Conservation (phyloP, 1,140 invertebrate genomes). For the Trypoxylus dichotomus region DNA sequence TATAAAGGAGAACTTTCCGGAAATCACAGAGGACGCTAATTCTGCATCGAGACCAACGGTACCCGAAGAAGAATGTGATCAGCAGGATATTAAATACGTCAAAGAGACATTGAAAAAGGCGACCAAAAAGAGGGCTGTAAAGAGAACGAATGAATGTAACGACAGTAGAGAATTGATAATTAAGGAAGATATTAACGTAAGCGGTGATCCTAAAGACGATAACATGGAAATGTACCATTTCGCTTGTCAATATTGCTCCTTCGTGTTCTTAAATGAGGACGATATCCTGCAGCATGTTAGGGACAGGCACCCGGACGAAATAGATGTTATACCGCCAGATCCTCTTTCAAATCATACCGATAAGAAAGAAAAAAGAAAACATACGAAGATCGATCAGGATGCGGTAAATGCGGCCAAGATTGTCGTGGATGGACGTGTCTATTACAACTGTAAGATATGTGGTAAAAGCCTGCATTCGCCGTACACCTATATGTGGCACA, state of each 20-base stretch:
- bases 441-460: slow-evolving; percentile 62
- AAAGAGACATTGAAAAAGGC: not conserved
- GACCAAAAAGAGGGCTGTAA: not conserved
- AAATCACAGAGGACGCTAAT: not conserved
- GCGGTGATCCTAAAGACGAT: not conserved
- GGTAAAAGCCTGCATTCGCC: slow-evolving; percentile 62
- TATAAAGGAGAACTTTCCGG: not conserved
- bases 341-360: not conserved
- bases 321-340: slow-evolving; percentile 20
- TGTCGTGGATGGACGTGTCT: slow-evolving; percentile 55
- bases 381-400: slow-evolving; percentile 51
- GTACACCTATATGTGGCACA: slow-evolving; percentile 64
- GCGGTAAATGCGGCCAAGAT: slow-evolving; percentile 53
- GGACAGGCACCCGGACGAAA: slow-evolving; percentile 46
- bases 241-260: slow-evolving; percentile 50
- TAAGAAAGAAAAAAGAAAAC: slow-evolving; percentile 40
- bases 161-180: not conserved
- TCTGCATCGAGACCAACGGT: not conserved
- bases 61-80: not conserved
- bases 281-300: slow-evolving; percentile 46
- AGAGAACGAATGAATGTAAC: not conserved
- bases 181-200: not conserved
- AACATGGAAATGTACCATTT: slow-evolving; percentile 36
- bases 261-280: slow-evolving; percentile 44
- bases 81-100: not conserved